Evolutionary conservation across 2,888 invertebrate genomes (phyloP).

Genomic region (Ophion costatus): DNA sequence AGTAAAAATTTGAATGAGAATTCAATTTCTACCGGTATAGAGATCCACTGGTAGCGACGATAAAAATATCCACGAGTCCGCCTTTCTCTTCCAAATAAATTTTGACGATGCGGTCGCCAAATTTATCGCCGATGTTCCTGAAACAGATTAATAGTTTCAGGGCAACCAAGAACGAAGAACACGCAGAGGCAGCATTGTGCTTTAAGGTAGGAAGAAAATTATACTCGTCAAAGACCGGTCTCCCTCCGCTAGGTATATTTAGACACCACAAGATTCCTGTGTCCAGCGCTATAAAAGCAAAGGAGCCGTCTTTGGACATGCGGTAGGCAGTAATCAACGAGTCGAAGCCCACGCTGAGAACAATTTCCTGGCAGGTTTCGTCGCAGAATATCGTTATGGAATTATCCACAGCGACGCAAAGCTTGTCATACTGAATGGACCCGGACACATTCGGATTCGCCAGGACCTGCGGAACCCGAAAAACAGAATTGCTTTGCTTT

Average conservation of each 20-base stretch:
- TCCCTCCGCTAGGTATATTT: slow-evolving; percentile 72
- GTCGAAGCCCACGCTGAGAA: slow-evolving; percentile 76
- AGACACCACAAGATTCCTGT: slow-evolving; percentile 77
- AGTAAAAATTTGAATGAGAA: neutral
- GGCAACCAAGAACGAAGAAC: too few species aligned
- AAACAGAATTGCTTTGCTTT: neutral
- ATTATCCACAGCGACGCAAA: slow-evolving; percentile 78
- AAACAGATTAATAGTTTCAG: neutral
- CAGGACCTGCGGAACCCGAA: slow-evolving; percentile 61
- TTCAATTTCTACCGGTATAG: slow-evolving; percentile 71
- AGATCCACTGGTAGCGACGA: slow-evolving; percentile 69
- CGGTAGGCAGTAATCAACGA: slow-evolving; percentile 74
- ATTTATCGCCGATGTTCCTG: slow-evolving; percentile 65
- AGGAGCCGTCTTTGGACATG: slow-evolving; percentile 74
- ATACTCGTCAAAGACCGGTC: slow-evolving; percentile 72
- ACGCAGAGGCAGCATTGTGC: neutral
- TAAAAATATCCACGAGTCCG: slow-evolving; percentile 63
- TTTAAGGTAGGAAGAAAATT: neutral
- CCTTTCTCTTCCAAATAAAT: slow-evolving; percentile 68
- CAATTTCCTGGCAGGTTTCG: slow-evolving; percentile 75
- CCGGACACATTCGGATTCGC: slow-evolving; percentile 70
- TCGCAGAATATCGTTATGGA: slow-evolving; percentile 80
- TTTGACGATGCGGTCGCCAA: slow-evolving; percentile 63
- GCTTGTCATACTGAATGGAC: slow-evolving; percentile 73
- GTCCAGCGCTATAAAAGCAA: slow-evolving; percentile 75